Evolutionary conservation across 2,888 invertebrate genomes (phyloP).

Genomic region (Ditula angustiorana): DNA sequence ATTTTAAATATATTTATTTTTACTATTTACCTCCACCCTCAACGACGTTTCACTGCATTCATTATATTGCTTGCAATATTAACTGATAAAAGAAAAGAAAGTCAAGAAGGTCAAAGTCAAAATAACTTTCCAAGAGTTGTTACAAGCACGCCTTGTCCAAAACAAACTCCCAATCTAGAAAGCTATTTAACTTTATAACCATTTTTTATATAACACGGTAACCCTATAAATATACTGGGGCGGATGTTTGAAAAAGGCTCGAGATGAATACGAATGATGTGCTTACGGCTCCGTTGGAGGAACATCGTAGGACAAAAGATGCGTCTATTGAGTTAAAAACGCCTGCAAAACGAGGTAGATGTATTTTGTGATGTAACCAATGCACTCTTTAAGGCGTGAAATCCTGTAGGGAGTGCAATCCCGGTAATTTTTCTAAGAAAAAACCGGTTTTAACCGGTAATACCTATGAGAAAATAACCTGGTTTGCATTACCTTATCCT

Average conservation of each 20-base stretch:
- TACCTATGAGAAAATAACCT: too few species aligned
- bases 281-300: constrained; percentile 20
- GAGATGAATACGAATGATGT: constrained; percentile 40
- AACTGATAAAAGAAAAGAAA: too few species aligned
- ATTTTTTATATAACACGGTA: constrained; percentile 25
- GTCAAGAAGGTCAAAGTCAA: not conserved
- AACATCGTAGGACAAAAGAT: not conserved
- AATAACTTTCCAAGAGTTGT: not conserved
- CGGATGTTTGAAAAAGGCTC: constrained; percentile 33
- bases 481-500: too few species aligned
- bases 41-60: too few species aligned
- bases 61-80: too few species aligned
- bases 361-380: too few species aligned
- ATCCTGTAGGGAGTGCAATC: too few species aligned
- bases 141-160: not conserved
- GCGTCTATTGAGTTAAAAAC: not conserved
- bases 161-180: constrained; percentile 1
- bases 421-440: too few species aligned
- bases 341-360: not conserved
- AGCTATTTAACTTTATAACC: constrained; percentile 18
- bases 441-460: too few species aligned
- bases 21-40: too few species aligned
- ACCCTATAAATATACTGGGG: constrained; percentile 33
- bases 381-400: too few species aligned
- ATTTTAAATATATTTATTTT: too few species aligned